Percentiles rank a stretch among this genome's conserved stretches.
Evolutionary conservation across 1,140 invertebrate species (phyloP).

Genomic region (Eriocheir sinensis): DNA sequence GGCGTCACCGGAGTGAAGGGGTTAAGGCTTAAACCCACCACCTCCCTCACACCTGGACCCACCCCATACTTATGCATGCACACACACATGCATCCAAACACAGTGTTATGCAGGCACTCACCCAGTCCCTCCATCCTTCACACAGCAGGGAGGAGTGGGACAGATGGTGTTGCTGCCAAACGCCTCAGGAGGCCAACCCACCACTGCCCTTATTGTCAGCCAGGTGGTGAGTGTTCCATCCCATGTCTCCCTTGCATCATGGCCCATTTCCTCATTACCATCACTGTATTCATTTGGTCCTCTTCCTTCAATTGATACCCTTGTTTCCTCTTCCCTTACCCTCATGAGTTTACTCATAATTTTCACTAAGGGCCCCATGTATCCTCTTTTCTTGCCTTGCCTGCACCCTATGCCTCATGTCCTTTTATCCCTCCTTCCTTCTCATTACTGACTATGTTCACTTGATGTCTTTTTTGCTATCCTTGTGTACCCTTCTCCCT

Average conservation of each 20-base stretch:
- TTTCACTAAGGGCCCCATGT: too few species aligned
- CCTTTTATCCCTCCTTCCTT: too few species aligned
- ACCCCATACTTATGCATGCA: neutral
- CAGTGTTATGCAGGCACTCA: neutral
- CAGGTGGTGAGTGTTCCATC: conserved; percentile 63
- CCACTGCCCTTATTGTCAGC: conserved; percentile 70
- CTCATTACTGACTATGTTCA: too few species aligned
- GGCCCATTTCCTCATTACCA: too few species aligned
- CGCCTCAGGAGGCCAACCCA: conserved; percentile 57
- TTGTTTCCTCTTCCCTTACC: too few species aligned
- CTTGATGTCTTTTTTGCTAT: too few species aligned
- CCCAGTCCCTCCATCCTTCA: neutral
- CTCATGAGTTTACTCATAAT: too few species aligned
- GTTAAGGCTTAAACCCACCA: too few species aligned
- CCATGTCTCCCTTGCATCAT: neutral
- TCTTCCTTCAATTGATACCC: neutral
- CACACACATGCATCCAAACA: neutral
- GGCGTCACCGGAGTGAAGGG: too few species aligned
- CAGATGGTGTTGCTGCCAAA: conserved; percentile 67
- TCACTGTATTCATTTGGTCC: neutral
- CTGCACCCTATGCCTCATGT: too few species aligned
- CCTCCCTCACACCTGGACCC: neutral
- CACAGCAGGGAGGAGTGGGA: conserved; percentile 58
- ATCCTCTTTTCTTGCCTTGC: too few species aligned
- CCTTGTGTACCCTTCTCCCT: too few species aligned